Base-by-base conservation (phyloP, 2,888 invertebrate species). In the Caenorhabditis imperialis region DNA sequence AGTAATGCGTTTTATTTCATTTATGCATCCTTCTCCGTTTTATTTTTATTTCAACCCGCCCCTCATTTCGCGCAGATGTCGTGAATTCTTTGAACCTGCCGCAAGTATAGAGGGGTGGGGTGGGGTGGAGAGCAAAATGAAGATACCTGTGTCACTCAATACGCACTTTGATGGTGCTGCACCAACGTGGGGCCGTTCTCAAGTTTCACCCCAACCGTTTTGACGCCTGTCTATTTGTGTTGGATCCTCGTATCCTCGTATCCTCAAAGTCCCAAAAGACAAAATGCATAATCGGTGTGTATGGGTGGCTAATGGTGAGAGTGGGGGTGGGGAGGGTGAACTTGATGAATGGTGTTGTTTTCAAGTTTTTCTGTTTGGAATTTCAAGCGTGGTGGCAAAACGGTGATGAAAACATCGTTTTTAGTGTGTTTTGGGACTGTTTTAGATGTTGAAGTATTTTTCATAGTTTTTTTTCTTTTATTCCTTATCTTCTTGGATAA, bases 161-260 rank as follows among this genome's bases (percentile, higher is more conserved):
- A 57, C 67, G 67, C 55, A 67, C 57, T 67, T 67, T 67, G 57
- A 67, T 67, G 67, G 57, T 67, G 67, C n/a, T n/a, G 10, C 30
- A 30, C 30, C 30, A 30, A 30, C 10, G 67, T 57, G 30, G 10
- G 7, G 30, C 6, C 37, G 57, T 44, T 67, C 67, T 67, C 67
- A 35, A 44, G 67, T 67, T 67, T 67, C 67, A 57, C 23, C 20
- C 25, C 27, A 33, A 44, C 33, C 47, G 16, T 65, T 65, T 65
- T 65, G 22, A 57, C 65, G 65, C 65, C 55, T 65, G 16, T 22
- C 27, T 16, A 12, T 63, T 23, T 63, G 51, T 54, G 54, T 55
- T 45, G 54, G 45, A 54, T 10, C 30, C 30, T 10, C 30, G 30
- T 10, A 30, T 10, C 30, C 6, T 30, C 30, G 30, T 10, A 6